phyloP scores from a whole-genome alignment of 1,140 invertebrate species.

The Megalonaias nervosa region DNA sequence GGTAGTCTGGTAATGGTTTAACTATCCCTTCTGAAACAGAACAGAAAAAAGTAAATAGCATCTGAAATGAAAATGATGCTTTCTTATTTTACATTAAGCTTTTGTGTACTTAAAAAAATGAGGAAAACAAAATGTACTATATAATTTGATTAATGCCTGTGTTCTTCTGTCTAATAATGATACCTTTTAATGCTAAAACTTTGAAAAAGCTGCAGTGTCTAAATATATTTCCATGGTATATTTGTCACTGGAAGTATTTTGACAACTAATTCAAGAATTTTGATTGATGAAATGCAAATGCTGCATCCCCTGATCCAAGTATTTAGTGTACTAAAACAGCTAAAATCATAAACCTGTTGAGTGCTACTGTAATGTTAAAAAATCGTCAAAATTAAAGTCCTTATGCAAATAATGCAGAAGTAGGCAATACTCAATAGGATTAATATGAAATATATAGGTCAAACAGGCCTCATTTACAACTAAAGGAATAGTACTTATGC shows the following conservation, averaged over 20 bases:
- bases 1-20: slow-evolving; percentile 70
- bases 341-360: no score
- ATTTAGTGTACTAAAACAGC: no score
- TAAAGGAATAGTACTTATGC: no score
- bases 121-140: not conserved
- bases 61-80: slow-evolving; percentile 4
- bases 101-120: not conserved
- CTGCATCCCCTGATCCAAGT: no score
- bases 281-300: no score
- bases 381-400: no score
- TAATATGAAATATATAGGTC: no score
- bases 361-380: no score
- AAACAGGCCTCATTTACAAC: no score
- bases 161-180: not conserved
- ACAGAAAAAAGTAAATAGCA: slow-evolving; percentile 1
- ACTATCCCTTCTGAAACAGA: slow-evolving; percentile 66
- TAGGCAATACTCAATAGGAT: no score
- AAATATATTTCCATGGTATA: not conserved
- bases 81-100: slow-evolving; percentile 5
- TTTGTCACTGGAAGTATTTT: not conserved
- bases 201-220: not conserved
- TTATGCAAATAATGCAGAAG: no score
- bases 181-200: not conserved
- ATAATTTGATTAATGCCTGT: not conserved
- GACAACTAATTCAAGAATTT: no score